These are phyloP conservation scores for Nemoura dubitans DNA, from an alignment of 2,888 invertebrate genomes.

Conservation along the genomic window DNA sequence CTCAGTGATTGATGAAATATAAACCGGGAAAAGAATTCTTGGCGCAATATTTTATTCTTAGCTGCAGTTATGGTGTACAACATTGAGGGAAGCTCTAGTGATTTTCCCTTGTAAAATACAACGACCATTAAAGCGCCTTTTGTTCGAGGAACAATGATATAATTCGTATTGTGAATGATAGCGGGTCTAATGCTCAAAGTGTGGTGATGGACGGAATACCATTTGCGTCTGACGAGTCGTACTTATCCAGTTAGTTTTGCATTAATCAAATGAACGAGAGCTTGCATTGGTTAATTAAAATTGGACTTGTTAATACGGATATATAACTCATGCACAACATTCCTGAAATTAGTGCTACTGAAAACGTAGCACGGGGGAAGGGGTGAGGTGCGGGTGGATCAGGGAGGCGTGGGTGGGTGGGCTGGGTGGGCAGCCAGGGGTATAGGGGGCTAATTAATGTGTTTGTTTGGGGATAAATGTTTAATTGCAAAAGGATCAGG, in stretches of 20 bases:
- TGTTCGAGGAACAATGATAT: background rate
- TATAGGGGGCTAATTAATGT: background rate
- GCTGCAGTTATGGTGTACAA: background rate
- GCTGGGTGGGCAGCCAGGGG: too few species aligned
- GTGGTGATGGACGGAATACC: background rate
- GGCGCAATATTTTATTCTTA: background rate
- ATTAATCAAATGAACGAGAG: background rate
- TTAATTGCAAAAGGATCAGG: background rate
- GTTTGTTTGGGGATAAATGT: background rate
- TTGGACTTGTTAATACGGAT: conserved; percentile 12
- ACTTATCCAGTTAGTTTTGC: conserved; percentile 3
- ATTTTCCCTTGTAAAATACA: background rate
- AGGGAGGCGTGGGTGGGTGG: too few species aligned
- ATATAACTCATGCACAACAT: background rate
- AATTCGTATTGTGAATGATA: background rate
- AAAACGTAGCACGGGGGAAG: background rate
- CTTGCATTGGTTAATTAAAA: conserved; percentile 12
- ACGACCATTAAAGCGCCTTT: background rate
- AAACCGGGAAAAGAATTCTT: background rate
- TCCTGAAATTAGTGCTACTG: background rate
- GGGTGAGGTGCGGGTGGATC: background rate
- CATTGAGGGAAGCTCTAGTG: background rate
- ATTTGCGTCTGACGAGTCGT: background rate
- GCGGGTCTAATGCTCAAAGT: background rate
- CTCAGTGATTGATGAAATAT: background rate